A percentile compares a stretch with the other conserved stretches of the same genome.
phyloP scores from a whole-genome alignment of 2,113 vertebrate species.

The Polypterus bichir region DNA sequence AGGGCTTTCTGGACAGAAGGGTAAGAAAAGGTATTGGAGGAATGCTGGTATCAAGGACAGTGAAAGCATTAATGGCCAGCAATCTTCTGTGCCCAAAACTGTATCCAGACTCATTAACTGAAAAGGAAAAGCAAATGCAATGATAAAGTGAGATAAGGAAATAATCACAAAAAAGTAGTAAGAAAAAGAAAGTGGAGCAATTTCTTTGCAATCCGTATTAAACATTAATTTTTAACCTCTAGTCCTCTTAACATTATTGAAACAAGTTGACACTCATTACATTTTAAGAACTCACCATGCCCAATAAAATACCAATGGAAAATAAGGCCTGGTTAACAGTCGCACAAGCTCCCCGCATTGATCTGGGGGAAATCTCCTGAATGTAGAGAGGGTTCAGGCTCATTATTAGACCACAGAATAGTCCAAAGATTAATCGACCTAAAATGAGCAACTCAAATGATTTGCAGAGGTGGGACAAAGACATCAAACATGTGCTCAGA shows the following conservation, averaged over 20 bases:
- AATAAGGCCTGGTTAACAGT: constrained; percentile 59
- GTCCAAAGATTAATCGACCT: constrained; percentile 50
- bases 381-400: constrained; percentile 60
- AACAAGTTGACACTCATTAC: too few relatives aligned
- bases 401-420: constrained; percentile 60
- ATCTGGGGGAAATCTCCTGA: constrained; percentile 53
- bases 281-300: constrained; percentile 42
- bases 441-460: constrained; percentile 55
- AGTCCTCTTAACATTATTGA: too few relatives aligned
- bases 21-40: constrained; percentile 46
- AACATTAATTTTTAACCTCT: too few relatives aligned
- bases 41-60: constrained; percentile 52
- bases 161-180: too few relatives aligned
- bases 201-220: too few relatives aligned
- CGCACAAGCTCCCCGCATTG: constrained; percentile 52
- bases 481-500: constrained; percentile 44
- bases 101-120: constrained; percentile 56
- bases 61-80: constrained; percentile 54
- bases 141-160: not conserved
- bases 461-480: constrained; percentile 36
- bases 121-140: constrained; percentile 2
- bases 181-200: too few relatives aligned
- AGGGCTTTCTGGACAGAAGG: constrained; percentile 61
- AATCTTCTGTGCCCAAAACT: constrained; percentile 39
- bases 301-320: constrained; percentile 47